Conservation (phyloP, 2,113 vertebrate species). For the Archocentrus centrarchus region DNA sequence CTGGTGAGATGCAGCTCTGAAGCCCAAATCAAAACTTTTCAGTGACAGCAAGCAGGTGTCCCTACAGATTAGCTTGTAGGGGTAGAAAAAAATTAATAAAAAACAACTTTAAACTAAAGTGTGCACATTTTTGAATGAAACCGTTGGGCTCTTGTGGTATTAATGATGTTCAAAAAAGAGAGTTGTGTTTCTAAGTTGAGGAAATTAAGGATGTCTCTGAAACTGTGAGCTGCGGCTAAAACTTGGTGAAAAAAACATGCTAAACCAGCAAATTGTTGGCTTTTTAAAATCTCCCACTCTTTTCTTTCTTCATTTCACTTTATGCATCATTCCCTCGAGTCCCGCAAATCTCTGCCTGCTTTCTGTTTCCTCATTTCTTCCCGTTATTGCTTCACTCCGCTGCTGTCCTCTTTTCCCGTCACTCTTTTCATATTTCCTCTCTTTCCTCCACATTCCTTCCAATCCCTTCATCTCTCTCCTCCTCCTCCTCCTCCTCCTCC, state of each 20-base stretch:
- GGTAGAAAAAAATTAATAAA: background rate
- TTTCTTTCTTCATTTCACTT: background rate
- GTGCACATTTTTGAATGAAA: background rate
- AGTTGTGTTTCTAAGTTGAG: background rate
- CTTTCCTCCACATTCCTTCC: slow-evolving; percentile 32
- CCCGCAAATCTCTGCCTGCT: background rate
- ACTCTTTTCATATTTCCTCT: slow-evolving; percentile 12
- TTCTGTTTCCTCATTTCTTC: background rate
- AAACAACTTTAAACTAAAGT: background rate
- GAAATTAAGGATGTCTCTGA: background rate
- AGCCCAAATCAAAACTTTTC: background rate
- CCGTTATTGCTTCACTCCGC: background rate
- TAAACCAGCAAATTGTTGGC: background rate
- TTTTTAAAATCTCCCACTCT: background rate
- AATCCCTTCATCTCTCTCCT: background rate
- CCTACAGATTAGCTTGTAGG: too few species aligned
- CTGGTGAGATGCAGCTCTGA: background rate
- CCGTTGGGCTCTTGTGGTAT: background rate
- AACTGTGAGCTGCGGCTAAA: background rate
- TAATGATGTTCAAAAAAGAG: background rate
- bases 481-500: background rate
- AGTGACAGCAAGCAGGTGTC: too few species aligned
- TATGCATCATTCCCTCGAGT: background rate
- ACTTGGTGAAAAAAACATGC: background rate
- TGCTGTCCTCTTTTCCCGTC: slow-evolving; percentile 10